Evolutionary conservation across 1,140 invertebrate genomes (phyloP).

Genomic region (Calephelis nemesis): DNA sequence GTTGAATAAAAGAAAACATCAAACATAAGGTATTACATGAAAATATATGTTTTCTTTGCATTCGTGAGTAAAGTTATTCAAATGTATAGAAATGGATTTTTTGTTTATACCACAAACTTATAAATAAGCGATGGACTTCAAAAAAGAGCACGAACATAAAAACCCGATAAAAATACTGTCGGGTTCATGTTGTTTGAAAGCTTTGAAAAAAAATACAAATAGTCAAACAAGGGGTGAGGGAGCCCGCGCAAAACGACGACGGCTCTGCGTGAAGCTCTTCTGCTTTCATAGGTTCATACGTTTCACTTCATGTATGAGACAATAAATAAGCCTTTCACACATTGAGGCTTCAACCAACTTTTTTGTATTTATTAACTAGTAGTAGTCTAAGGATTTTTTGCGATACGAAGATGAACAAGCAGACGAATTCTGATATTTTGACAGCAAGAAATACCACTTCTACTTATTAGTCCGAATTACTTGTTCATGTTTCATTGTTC

Average conservation of each 20-base stretch:
- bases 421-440: too few relatives aligned
- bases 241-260: not conserved
- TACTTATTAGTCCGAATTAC: too few relatives aligned
- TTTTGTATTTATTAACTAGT: not conserved
- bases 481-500: too few relatives aligned
- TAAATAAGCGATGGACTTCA: slow-evolving; percentile 4
- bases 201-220: slow-evolving; percentile 12
- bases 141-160: slow-evolving; percentile 5
- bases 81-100: not conserved
- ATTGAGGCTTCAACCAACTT: not conserved
- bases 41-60: not conserved
- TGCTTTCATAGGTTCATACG: not conserved
- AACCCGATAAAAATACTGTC: slow-evolving; percentile 1
- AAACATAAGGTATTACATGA: not conserved
- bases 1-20: too few relatives aligned
- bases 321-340: not conserved
- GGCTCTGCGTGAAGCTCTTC: slow-evolving; percentile 2
- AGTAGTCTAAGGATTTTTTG: not conserved
- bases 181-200: slow-evolving; percentile 4
- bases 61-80: not conserved
- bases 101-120: slow-evolving; percentile 11
- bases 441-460: too few relatives aligned
- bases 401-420: too few relatives aligned
- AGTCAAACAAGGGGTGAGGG: not conserved
- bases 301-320: slow-evolving; percentile 9